Conservation (phyloP, 2,113 vertebrate genomes). For the Sander lucioperca region DNA sequence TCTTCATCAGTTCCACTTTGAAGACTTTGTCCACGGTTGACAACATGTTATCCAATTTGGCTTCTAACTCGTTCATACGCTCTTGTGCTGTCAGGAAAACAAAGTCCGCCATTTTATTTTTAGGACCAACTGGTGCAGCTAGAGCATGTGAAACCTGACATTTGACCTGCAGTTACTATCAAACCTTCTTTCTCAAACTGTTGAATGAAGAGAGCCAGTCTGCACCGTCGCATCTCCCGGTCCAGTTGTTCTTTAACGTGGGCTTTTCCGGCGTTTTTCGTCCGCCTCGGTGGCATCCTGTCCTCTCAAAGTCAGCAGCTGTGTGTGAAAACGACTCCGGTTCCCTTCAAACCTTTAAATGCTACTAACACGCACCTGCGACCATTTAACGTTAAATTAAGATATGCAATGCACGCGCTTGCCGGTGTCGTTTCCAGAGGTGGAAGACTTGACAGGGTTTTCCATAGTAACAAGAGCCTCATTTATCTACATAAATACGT, state of each 20-base stretch:
- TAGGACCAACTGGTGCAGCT: neutral
- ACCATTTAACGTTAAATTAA: neutral
- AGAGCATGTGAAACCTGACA: neutral
- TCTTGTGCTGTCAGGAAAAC: slow-evolving; percentile 69
- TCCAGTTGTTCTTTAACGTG: slow-evolving; percentile 15
- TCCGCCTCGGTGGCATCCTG: slow-evolving; percentile 35
- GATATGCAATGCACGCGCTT: slow-evolving; percentile 4
- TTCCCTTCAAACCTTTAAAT: neutral
- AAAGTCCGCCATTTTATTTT: neutral
- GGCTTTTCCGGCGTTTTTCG: neutral
- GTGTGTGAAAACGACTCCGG: fast-evolving
- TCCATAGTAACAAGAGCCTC: too few relatives aligned
- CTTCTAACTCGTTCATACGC: slow-evolving; percentile 73
- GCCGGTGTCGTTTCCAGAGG: too few relatives aligned
- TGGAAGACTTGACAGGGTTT: too few relatives aligned
- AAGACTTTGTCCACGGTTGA: slow-evolving; percentile 76
- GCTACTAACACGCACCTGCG: neutral
- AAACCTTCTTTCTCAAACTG: slow-evolving; percentile 88
- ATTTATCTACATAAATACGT: too few relatives aligned
- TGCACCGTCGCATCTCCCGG: slow-evolving; percentile 67
- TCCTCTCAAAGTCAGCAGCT: neutral
- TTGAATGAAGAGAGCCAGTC: slow-evolving; percentile 83
- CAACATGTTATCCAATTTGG: slow-evolving; percentile 71
- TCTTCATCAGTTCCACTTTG: slow-evolving; percentile 83
- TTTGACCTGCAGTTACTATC: neutral